These are phyloP conservation scores for Urocolius indicus DNA, from an alignment of 2,113 vertebrate genomes.

Conservation along the genomic window DNA sequence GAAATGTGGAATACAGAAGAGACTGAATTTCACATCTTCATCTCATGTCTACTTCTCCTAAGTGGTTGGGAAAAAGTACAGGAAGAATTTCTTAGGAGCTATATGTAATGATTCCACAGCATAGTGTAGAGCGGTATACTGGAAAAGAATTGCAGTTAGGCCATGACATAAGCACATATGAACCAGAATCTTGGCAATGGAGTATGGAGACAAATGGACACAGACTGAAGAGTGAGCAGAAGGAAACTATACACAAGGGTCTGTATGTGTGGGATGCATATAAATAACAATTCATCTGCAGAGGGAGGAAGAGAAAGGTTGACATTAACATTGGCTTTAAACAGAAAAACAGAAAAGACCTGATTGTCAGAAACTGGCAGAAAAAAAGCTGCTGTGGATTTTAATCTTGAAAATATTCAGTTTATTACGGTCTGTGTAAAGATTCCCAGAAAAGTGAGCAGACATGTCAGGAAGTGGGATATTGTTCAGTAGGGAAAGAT, in stretches of 20 bases:
- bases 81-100: background rate
- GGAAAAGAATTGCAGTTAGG: background rate
- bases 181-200: background rate
- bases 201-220: background rate
- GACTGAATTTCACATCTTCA: background rate
- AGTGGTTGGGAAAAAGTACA: background rate
- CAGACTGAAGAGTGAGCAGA: background rate
- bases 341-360: background rate
- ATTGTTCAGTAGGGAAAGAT: conserved; percentile 37
- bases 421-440: background rate
- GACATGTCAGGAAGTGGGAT: conserved; percentile 23
- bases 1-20: background rate
- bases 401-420: conserved; percentile 50
- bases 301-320: background rate
- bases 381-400: conserved; percentile 11
- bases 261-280: conserved; percentile 4
- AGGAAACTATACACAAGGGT: background rate
- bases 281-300: conserved; percentile 22
- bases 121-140: background rate
- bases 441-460: conserved; percentile 41
- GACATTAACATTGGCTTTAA: background rate
- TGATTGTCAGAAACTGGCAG: background rate
- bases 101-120: background rate
- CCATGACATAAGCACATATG: background rate
- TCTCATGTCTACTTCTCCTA: background rate